Base-by-base conservation (phyloP, 2,797 vertebrate genomes). In the Gymnodraco acuticeps region DNA sequence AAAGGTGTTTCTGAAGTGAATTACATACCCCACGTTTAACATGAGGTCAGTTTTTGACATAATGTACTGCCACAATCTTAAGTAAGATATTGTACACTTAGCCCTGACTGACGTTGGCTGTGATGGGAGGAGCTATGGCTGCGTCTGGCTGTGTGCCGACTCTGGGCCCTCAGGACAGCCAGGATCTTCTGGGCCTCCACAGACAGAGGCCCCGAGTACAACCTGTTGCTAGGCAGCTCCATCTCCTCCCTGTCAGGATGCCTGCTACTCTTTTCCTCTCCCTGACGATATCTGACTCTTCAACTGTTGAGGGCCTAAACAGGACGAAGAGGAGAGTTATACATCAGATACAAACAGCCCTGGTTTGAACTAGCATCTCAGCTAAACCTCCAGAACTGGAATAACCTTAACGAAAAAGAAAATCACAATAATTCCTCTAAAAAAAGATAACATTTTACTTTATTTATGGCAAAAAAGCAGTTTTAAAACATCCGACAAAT, bases 151-250 rank as follows among this genome's bases (percentile, higher is more conserved):
- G 82, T 62, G 70, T 80, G 83, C 31, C 52, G 90, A 91, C 88
- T 82, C 80, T 95, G 70, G 79, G 90, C 87, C 41, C 83, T 94
- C 43, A 99, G 90, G 78, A 93, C 96, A 89, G 90, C 87, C 92
- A 98, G 88, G 89, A 99, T 91, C 91, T 87, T 96, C 90, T 94
- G 95, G 41, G 96, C 97, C 1, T 72, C 85, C 77, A 58, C 81
- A 84, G 97, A 99, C 23, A 98, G 93, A 7, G 94, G 94, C 43
- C 84, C 91, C 53, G 90, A 73, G 88, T 89, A 94, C 91, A 92
- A 68, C 43, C 80, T 77, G 62, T 88, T 82, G 68, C 83, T 82
- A 38, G 56, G 75, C 47, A 38, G 55, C 67, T 97, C 95, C 97
- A 97, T 97, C 73, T 90, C 75, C 60, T 76, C 11, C 69, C 68